Percentiles rank a stretch among this genome's conserved stretches.
phyloP scores from a whole-genome alignment of 2,888 invertebrate genomes.

The Eilema sororculum region DNA sequence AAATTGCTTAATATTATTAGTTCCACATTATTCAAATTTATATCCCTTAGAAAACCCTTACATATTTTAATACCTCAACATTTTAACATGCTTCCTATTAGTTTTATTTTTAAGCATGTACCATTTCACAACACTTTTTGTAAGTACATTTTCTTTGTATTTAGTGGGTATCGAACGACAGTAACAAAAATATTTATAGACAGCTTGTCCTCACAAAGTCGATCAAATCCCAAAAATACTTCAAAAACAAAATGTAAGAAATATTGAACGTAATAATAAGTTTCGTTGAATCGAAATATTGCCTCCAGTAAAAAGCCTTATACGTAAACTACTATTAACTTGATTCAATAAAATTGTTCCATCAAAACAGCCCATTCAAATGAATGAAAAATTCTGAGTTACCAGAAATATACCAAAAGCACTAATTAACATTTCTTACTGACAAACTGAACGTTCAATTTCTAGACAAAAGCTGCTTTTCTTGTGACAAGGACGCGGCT shows the following conservation, averaged over 20 bases:
- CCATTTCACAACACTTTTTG: too few relatives aligned
- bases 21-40: background rate
- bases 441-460: slow-evolving; percentile 4
- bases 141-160: too few relatives aligned
- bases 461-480: background rate
- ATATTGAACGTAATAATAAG: background rate
- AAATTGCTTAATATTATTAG: background rate
- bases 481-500: background rate
- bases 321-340: background rate
- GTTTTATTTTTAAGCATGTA: too few relatives aligned
- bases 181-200: background rate
- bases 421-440: slow-evolving; percentile 9
- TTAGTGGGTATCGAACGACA: background rate
- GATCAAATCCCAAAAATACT: background rate
- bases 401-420: background rate
- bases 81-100: background rate
- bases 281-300: background rate
- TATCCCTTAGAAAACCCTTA: background rate
- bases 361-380: background rate
- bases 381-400: background rate
- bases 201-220: too few relatives aligned
- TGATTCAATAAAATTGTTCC: background rate
- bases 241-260: background rate
- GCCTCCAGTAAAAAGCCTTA: background rate
- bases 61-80: background rate